Evolutionary conservation across 35 echinoderm and acorn worm genomes (phyloP), one percentile per base, ranked within the genome.

Genomic region (Apostichopus parvimensis): DNA sequence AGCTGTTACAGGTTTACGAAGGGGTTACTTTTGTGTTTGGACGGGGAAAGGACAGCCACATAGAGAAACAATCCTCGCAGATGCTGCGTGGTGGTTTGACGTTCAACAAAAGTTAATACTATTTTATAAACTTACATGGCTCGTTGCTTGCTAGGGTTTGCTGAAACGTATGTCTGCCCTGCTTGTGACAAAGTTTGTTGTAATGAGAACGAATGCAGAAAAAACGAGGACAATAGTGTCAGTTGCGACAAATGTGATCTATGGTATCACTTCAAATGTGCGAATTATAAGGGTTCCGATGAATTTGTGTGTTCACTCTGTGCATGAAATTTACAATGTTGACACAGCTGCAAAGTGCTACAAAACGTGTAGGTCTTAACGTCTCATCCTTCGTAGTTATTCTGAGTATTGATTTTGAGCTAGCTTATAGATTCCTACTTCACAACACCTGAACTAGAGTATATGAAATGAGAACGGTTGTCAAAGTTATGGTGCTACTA

Each of bases 11-110:
- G 78, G 78, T n/a, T 80, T 23, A n/a, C 11, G 10, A 10, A 80
- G 78, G 26, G 78, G n/a, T 80, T 80, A 80, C 26, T 80, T 80
- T 25, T 80, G 78, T 80, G 78, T 80, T 12, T 80, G 78, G 78
- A 80, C 78, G 0, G 24, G 78, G 34, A 25, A 80, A 25, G 78
- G 78, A 12, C 34, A 13, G 26, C 78, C 78, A 72, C 68, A 72
- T 25, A 52, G 54, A 52, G 0, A 52, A 25, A 80, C 26, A 80
- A 80, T 25, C 26, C 13, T 23, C 34, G 34, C 3, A 45, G 34
- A 45, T 45, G 34, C 34, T 45, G 34, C 34, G 34, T 45, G 34
- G 34, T 45, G 34, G 34, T 45, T 45, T 45, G 2, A 45, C 34
- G 34, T 45, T 45, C 2, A 45, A 45, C 34, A 45, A 45, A 45